Conservation (phyloP, 1,140 invertebrate genomes). For the Macrobrachium nipponense region DNA sequence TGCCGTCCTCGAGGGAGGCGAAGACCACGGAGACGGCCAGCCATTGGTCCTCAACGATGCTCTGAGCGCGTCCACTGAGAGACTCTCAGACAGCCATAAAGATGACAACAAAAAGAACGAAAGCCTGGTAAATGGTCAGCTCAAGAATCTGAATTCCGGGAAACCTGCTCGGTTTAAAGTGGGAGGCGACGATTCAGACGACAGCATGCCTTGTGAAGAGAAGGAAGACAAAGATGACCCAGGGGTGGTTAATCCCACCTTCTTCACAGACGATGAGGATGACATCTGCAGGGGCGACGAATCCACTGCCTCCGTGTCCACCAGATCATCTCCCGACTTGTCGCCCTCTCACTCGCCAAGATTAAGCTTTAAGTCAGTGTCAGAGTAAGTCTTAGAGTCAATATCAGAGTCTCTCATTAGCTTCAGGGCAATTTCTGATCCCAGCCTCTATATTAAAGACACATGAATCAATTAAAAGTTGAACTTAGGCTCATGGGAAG, state of each 20-base stretch:
- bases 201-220: conserved; percentile 50
- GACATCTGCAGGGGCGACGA: conserved; percentile 37
- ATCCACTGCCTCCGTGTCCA: conserved; percentile 33
- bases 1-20: conserved; percentile 34
- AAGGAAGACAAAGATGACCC: conserved; percentile 56
- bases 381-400: background rate
- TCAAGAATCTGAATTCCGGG: conserved; percentile 16
- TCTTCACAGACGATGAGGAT: conserved; percentile 46
- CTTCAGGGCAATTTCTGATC: no score
- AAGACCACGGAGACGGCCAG: conserved; percentile 36
- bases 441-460: no score
- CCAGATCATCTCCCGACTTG: conserved; percentile 49
- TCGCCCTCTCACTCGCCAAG: conserved; percentile 33
- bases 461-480: no score
- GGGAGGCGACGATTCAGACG: conserved; percentile 42
- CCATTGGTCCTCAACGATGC: background rate
- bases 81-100: background rate
- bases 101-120: conserved; percentile 6
- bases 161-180: conserved; percentile 21
- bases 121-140: conserved; percentile 26
- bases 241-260: conserved; percentile 46
- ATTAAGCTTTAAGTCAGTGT: conserved; percentile 35
- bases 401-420: no score
- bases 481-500: no score
- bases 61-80: background rate